phyloP scores from a whole-genome alignment of 1,140 invertebrate species.

The Drosophila tropicalis region DNA sequence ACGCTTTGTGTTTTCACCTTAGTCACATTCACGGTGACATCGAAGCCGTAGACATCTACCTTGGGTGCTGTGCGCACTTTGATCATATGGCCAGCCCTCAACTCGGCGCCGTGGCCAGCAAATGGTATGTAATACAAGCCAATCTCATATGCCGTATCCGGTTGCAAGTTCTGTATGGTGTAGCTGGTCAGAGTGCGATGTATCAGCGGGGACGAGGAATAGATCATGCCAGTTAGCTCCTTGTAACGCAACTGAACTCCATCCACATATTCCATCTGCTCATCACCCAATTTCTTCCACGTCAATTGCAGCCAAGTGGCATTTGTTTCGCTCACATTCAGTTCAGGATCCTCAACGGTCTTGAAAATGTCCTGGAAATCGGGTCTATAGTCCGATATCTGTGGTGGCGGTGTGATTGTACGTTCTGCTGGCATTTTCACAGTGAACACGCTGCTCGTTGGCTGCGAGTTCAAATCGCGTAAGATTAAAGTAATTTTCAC shows the following conservation, averaged over 20 bases:
- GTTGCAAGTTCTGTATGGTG: slow-evolving; percentile 88
- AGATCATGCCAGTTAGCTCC: slow-evolving; percentile 88
- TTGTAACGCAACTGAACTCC: slow-evolving; percentile 88
- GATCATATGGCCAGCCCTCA: slow-evolving; percentile 88
- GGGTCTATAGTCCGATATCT: slow-evolving; percentile 76
- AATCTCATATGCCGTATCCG: slow-evolving; percentile 89
- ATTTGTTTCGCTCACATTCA: slow-evolving; percentile 89
- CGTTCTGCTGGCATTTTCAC: slow-evolving; percentile 86
- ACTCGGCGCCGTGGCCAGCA: slow-evolving; percentile 88
- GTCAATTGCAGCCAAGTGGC: slow-evolving; percentile 89
- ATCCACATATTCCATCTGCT: slow-evolving; percentile 88
- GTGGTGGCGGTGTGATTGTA: slow-evolving; percentile 77
- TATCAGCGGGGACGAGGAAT: slow-evolving; percentile 89
- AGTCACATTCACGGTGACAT: slow-evolving; percentile 89
- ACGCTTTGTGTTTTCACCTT: slow-evolving; percentile 90
- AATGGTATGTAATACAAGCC: slow-evolving; percentile 91
- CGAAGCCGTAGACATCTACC: slow-evolving; percentile 91
- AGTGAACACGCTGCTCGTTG: slow-evolving; percentile 89
- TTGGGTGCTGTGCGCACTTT: slow-evolving; percentile 86
- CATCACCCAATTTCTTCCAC: slow-evolving; percentile 92
- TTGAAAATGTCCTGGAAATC: slow-evolving; percentile 82
- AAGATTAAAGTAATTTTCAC: slow-evolving; percentile 91
- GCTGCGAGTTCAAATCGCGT: slow-evolving; percentile 88
- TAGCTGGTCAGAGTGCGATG: slow-evolving; percentile 88
- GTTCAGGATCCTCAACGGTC: slow-evolving; percentile 86